Evolutionary conservation across 2,888 invertebrate species (phyloP).

Genomic region (Drosophila falleni): DNA sequence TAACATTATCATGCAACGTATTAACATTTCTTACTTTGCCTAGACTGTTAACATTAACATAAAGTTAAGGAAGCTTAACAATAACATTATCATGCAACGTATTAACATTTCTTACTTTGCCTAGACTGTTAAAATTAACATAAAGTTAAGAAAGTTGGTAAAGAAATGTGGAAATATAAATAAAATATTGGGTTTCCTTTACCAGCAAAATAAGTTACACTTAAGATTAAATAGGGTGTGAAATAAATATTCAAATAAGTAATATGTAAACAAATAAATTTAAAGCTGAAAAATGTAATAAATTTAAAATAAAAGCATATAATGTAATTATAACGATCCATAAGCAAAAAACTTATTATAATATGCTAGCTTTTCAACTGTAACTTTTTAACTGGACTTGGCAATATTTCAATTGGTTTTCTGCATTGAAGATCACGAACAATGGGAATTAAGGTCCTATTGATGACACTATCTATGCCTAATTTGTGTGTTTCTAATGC

Average conservation of each 20-base stretch:
- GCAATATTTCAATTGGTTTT: not conserved
- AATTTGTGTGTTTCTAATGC: slow-evolving; percentile 41
- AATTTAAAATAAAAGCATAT: too few species aligned
- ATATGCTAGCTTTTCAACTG: not conserved
- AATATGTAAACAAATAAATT: too few species aligned
- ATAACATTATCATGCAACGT: not conserved
- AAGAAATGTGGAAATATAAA: not conserved
- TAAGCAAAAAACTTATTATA: not conserved
- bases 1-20: not conserved
- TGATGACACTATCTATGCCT: slow-evolving; percentile 47
- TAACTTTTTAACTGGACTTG: not conserved
- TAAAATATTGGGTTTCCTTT: too few species aligned
- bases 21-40: too few species aligned
- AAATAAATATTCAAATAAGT: too few species aligned
- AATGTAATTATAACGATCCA: not conserved
- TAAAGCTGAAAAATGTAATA: too few species aligned
- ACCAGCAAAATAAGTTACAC: too few species aligned
- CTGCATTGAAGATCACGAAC: slow-evolving; percentile 14
- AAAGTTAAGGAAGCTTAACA: not conserved
- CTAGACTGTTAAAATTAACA: not conserved
- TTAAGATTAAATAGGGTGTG: too few species aligned
- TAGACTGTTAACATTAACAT: not conserved
- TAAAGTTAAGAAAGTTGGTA: too few species aligned
- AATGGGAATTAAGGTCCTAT: slow-evolving; percentile 41
- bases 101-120: not conserved